Evolutionary conservation across 2,797 vertebrate species (phyloP), one percentile per base, ranked within the genome.

Genomic region (Chromobotia macracanthus): DNA sequence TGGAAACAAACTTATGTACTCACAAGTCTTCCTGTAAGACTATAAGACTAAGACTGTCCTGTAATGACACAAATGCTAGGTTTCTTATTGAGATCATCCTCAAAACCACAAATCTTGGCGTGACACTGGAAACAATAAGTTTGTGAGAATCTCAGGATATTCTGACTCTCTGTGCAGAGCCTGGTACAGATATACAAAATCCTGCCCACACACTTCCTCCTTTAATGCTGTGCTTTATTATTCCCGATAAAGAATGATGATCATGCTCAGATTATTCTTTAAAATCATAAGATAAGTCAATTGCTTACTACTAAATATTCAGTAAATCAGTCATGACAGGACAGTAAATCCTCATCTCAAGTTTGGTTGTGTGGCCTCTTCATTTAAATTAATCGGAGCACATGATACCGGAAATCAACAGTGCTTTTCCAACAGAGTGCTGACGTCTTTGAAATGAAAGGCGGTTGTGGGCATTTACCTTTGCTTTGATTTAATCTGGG

Each of bases 21-120:
- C 68, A 81, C 21, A 82, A n/a, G n/a, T 67, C 72, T 82, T 84
- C 80, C 58, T 85, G 77, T 79, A 85, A 83, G n/a, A n/a, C n/a
- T n/a, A n/a, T n/a, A n/a, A n/a, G n/a, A n/a, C n/a, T n/a, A n/a
- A 84, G 75, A n/a, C 38, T 65, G 28, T 35, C n/a, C n/a, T 77
- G 13, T 31, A 56, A 38, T 72, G 81, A 83, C 81, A 38, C 56
- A 77, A 53, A 65, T 75, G 38, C 18, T 72, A 41, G 61, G 18
- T 41, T 67, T 80, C 63, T 71, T 13, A 38, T 41, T 31, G 19
- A 83, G 68, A 71, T 19, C 67, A 76, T 85, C 66, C 75, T 78
- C 23, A 38, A 77, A 73, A 44, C 81, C 67, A 72, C 56, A 81
- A 18, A 72, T 60, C 76, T 66, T 69, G 25, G 15, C 18, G 38